Base-by-base conservation (phyloP, 2,888 invertebrate species). In the Ectemnius lituratus region DNA sequence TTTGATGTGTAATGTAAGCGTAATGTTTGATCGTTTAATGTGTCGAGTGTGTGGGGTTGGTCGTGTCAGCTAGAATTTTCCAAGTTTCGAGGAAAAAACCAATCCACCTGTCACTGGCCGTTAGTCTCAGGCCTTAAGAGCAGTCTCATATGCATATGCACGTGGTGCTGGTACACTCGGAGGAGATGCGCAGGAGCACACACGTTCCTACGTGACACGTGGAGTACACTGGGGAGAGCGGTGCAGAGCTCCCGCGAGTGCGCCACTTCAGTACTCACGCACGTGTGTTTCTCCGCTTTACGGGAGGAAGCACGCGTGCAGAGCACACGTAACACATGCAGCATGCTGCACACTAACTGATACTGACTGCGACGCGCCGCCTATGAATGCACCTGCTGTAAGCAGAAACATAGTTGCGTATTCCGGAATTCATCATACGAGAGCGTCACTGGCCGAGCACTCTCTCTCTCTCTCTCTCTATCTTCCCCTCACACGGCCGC, bases 391-490 rank as follows among this genome's bases (percentile, higher is more conserved):
- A 3, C 20, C n/a, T 58, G 46, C 52, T 52, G n/a, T 13, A 16
- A 52, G n/a, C 52, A 49, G 52, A 16, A 18, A 20, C 56, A 58
- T 28, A 46, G 47, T 57, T 27, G 20, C 62, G 49, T 69, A 60
- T 70, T n/a, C 37, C 66, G 11, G 67, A 52, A 62, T 68, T 65
- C 66, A 70, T 67, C 67, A 4, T 56, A 58, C 62, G 61, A 67
- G 69, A 62, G 59, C 67, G 63, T 67, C 63, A 60, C 37, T 63
- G 67, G 37, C 37, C 37, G 37, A 37, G 8, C 37, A 37, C 8
- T 2, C 28, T 2, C 4, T 37, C 28, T 37, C 4, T 8, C 28
- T 8, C 37, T 37, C 37, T 23, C 23, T 37, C 37, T 37, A 37
- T 37, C 37, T 37, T 8, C 37, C 37, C 4, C 37, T 37, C 37